These are phyloP conservation scores for Zaprionus bogoriensis DNA, from an alignment of 2,888 invertebrate species.

Conservation along the genomic window DNA sequence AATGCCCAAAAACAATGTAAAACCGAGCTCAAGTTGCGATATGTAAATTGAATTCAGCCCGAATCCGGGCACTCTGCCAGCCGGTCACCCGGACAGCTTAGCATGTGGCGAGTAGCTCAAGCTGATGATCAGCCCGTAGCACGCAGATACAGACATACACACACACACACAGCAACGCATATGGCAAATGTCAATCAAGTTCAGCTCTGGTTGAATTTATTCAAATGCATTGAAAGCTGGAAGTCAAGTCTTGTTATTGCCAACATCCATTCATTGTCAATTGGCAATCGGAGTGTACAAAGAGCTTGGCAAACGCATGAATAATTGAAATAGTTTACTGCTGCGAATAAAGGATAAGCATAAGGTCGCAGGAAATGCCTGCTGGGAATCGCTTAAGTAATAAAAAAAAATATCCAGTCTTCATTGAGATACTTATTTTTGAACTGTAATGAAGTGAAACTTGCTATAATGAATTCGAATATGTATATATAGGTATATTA, in stretches of 20 bases:
- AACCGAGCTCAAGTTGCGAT: background rate
- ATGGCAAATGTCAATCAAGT: conserved; percentile 16
- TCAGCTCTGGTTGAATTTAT: background rate
- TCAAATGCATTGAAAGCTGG: background rate
- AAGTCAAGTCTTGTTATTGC: background rate
- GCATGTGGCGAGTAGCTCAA: background rate
- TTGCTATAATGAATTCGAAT: too few relatives aligned
- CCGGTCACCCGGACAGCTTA: too few relatives aligned
- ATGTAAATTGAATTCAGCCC: background rate
- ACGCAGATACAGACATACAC: background rate
- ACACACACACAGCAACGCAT: background rate
- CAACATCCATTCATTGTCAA: background rate
- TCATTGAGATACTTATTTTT: too few relatives aligned
- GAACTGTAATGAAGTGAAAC: too few relatives aligned
- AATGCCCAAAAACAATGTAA: conserved; percentile 2
- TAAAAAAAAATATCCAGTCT: background rate
- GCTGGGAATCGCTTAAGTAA: background rate
- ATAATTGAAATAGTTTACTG: background rate
- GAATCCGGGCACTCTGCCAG: too few relatives aligned
- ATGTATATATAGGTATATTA: too few relatives aligned
- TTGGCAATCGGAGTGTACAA: background rate
- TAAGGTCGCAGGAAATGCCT: background rate
- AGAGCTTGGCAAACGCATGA: background rate
- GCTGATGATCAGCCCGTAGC: background rate
- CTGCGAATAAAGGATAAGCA: background rate